Percentiles rank a stretch among this genome's conserved stretches.
These are phyloP conservation scores for Platysteira castanea DNA, from an alignment of 2,113 vertebrate genomes.

Conservation along the genomic window DNA sequence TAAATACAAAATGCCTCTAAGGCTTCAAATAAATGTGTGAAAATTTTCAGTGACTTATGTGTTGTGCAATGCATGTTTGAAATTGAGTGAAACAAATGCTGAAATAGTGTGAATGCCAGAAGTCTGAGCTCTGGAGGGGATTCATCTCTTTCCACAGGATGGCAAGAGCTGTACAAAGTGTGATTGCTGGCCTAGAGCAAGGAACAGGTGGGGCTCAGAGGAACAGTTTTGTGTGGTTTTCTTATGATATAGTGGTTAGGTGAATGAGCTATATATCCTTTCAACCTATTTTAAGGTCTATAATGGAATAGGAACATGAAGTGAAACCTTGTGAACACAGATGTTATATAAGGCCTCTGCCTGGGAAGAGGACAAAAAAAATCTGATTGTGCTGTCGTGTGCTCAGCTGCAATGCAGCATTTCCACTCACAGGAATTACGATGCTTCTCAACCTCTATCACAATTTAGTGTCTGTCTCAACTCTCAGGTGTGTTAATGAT, in stretches of 20 bases:
- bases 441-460: neutral
- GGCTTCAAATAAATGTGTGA: neutral
- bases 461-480: neutral
- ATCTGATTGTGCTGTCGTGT: neutral
- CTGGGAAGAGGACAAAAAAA: neutral
- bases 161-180: neutral
- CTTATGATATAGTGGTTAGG: neutral
- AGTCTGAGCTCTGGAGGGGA: neutral
- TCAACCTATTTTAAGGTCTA: neutral
- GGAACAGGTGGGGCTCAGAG: neutral
- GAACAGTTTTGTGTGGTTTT: neutral
- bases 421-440: neutral
- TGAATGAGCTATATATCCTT: neutral
- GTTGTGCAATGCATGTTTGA: neutral
- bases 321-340: neutral
- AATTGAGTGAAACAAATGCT: neutral
- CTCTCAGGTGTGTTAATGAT: neutral
- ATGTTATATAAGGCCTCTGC: neutral
- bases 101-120: neutral
- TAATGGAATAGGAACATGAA: neutral
- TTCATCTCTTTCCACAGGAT: neutral
- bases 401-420: neutral
- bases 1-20: constrained; percentile 40
- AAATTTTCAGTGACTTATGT: neutral
- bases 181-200: neutral